phyloP scores from a whole-genome alignment of 2,797 vertebrate species.

The Cuculus canorus region DNA sequence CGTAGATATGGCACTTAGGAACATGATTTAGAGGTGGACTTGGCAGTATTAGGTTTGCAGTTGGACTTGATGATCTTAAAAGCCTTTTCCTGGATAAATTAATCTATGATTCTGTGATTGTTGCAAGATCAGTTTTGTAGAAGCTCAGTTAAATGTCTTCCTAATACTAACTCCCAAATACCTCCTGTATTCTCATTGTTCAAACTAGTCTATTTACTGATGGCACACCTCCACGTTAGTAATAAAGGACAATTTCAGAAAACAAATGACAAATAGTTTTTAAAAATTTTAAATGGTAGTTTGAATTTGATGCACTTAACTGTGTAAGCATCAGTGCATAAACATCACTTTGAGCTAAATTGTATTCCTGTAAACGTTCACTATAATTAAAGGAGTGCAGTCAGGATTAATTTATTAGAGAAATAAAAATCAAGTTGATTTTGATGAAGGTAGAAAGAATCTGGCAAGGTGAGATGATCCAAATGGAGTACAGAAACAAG shows the following conservation, averaged over 20 bases:
- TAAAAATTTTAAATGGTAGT: background rate
- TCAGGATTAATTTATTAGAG: background rate
- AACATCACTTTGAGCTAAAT: background rate
- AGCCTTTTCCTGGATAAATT: background rate
- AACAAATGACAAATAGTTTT: background rate
- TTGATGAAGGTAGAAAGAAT: background rate
- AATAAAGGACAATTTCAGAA: background rate
- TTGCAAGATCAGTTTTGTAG: background rate
- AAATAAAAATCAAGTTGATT: background rate
- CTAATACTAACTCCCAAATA: fast-evolving
- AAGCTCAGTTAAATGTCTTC: background rate
- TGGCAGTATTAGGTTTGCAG: background rate
- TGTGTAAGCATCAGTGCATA: background rate
- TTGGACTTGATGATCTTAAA: background rate
- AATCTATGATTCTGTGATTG: background rate
- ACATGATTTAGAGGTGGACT: no score
- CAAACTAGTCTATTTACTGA: background rate
- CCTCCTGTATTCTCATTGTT: background rate
- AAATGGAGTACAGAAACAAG: background rate
- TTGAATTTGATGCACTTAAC: background rate
- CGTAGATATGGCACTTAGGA: no score
- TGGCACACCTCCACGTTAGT: background rate
- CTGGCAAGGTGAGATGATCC: background rate
- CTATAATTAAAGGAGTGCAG: background rate
- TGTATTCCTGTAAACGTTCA: background rate